Evolutionary conservation across 2,797 vertebrate genomes (phyloP).

Genomic region (Forpus xanthops): DNA sequence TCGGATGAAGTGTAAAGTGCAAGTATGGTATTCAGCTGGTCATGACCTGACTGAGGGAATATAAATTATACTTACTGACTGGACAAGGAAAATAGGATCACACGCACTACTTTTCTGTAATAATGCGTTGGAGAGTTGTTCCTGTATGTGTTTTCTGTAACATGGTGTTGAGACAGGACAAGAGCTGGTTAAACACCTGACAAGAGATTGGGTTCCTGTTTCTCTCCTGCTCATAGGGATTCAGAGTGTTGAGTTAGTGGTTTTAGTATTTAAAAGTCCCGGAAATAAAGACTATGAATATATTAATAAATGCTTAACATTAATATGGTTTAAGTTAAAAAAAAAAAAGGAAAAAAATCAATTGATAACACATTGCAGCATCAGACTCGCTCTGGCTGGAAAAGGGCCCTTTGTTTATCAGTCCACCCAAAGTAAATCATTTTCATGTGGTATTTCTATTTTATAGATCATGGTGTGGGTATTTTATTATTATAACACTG

Average conservation of each 20-base stretch:
- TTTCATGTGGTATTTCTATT: neutral
- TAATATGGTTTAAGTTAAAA: neutral
- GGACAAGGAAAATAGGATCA: neutral
- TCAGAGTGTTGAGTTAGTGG: neutral
- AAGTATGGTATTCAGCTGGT: neutral
- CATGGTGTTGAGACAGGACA: neutral
- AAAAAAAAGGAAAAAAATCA: neutral
- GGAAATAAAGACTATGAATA: neutral
- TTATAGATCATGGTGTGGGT: rapidly evolving
- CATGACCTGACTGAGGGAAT: neutral
- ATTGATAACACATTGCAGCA: neutral
- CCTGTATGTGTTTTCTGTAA: neutral
- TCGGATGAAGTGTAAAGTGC: neutral
- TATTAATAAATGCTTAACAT: neutral
- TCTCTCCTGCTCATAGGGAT: neutral
- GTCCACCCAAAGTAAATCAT: neutral
- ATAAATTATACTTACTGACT: neutral
- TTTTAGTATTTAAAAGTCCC: neutral
- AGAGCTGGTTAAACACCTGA: neutral
- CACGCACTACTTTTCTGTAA: neutral
- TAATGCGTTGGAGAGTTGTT: neutral
- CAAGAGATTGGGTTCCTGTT: neutral
- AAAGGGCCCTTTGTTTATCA: neutral
- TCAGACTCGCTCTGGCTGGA: neutral
- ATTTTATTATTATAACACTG: neutral